These are phyloP conservation scores for Onychomys torridus DNA, from an alignment of 2,797 vertebrate species.

Conservation along the genomic window DNA sequence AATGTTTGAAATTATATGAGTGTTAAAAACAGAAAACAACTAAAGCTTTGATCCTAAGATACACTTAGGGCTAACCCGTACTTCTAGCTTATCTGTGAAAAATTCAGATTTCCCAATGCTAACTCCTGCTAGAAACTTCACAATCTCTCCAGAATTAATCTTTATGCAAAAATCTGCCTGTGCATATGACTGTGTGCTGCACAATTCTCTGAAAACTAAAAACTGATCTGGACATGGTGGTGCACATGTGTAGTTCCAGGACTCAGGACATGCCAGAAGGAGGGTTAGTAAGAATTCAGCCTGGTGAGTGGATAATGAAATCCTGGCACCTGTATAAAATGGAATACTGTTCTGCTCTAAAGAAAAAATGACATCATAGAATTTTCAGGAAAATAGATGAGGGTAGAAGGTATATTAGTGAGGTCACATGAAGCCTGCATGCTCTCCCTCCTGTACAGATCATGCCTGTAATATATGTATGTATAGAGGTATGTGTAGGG, in stretches of 20 bases:
- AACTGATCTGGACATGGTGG: background rate
- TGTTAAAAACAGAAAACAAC: background rate
- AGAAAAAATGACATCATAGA: background rate
- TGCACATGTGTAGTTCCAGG: background rate
- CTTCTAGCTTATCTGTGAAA: background rate
- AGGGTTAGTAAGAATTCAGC: rapidly evolving
- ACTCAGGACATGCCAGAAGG: background rate
- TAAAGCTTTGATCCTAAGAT: slow-evolving; percentile 29
- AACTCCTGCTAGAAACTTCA: background rate
- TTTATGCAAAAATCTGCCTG: background rate
- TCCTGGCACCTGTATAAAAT: background rate
- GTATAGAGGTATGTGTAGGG: no score
- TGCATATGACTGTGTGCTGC: background rate
- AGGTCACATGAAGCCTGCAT: background rate
- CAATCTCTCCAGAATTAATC: background rate
- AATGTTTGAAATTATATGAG: background rate
- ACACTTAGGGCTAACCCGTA: background rate
- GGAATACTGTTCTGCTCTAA: background rate
- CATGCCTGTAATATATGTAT: background rate
- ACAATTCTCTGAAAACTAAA: background rate
- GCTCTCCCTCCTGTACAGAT: background rate
- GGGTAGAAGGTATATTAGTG: background rate
- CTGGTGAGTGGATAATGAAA: background rate
- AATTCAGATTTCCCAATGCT: background rate
- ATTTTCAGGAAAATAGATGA: background rate